Percentiles rank a stretch among this genome's conserved stretches.
phyloP scores from a whole-genome alignment of 2,888 invertebrate species.

The Pyralis farinalis region DNA sequence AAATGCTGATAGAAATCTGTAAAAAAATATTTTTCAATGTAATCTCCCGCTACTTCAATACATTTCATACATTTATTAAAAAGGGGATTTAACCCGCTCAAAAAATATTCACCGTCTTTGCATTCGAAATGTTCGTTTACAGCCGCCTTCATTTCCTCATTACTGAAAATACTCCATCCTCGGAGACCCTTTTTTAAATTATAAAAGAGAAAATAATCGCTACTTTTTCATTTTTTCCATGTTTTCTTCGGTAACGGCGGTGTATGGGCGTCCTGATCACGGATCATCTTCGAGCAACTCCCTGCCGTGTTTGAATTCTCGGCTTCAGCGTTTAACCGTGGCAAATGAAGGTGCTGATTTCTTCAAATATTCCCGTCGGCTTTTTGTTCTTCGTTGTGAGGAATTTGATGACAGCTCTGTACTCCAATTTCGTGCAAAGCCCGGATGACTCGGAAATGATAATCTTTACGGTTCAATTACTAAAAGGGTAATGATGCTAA shows the following conservation, averaged over 20 bases:
- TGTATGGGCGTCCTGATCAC: constrained; percentile 13
- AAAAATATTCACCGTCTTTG: too few relatives aligned
- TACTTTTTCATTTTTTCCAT: too few relatives aligned
- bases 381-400: constrained; percentile 12
- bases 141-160: too few relatives aligned
- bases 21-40: too few relatives aligned
- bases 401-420: constrained; percentile 10
- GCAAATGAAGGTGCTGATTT: constrained; percentile 7
- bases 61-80: not conserved
- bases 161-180: too few relatives aligned
- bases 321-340: constrained; percentile 9
- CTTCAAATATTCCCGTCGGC: constrained; percentile 12
- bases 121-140: too few relatives aligned
- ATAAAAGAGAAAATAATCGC: too few relatives aligned
- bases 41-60: not conserved
- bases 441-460: constrained; percentile 4
- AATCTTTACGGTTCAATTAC: constrained; percentile 10
- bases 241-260: constrained; percentile 7
- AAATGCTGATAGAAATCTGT: constrained; percentile 5
- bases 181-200: too few relatives aligned
- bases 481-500: constrained; percentile 7
- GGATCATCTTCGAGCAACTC: constrained; percentile 10
- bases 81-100: not conserved
- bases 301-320: constrained; percentile 10
- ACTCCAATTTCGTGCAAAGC: constrained; percentile 2